Evolutionary conservation across 2,888 invertebrate genomes (phyloP), one percentile per base, ranked within the genome.

Genomic region (Brassicogethes aeneus): DNA sequence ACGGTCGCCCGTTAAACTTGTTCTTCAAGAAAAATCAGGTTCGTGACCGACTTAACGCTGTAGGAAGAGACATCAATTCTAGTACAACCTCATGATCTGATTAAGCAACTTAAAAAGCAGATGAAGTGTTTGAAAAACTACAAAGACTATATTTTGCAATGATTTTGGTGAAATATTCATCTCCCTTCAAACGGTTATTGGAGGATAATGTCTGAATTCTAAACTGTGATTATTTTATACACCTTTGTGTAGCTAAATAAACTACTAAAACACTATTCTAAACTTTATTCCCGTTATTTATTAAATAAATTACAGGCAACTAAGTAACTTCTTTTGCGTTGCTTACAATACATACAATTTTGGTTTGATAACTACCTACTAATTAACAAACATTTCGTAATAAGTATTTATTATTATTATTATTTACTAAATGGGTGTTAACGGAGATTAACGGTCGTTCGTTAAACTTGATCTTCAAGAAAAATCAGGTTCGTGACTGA

Each of bases 371-470:
- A n/a, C n/a, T n/a, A n/a, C n/a, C n/a, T n/a, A n/a, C n/a, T n/a
- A n/a, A n/a, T n/a, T n/a, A n/a, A n/a, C n/a, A n/a, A n/a, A n/a
- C n/a, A n/a, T n/a, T n/a, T n/a, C n/a, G n/a, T n/a, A n/a, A n/a
- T n/a, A n/a, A n/a, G n/a, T n/a, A n/a, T n/a, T n/a, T n/a, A n/a
- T n/a, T n/a, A n/a, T n/a, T n/a, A n/a, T n/a, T n/a, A n/a, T 70
- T 75, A 2, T 69, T 77, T 17, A 77, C 79, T 1, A 76, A 75
- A 54, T 87, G 92, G 90, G 82, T 84, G 23, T 72, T 93, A 51
- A 93, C 93, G 0, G 92, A 94, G 69, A 84, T 93, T 56, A 93
- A 94, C 69, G 86, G 87, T 40, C 72, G 91, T 38, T 85, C 91
- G 0, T 68, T 93, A 36, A 66, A 67, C 53, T 66, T 80, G 46